Conservation (phyloP, 2,888 invertebrate species). For the Molanna angustata region DNA sequence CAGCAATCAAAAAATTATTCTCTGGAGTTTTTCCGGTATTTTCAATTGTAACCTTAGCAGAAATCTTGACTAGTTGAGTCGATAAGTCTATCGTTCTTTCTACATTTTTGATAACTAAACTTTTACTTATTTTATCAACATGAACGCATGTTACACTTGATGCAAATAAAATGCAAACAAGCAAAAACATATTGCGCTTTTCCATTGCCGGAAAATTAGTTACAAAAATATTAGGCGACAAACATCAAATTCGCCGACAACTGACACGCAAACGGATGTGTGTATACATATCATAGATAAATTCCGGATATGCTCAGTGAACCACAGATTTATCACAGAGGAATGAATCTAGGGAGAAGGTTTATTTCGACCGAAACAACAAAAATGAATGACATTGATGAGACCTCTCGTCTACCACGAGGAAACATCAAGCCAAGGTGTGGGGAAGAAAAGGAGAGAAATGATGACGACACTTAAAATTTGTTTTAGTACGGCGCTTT, state of each 20-base stretch:
- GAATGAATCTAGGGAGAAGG: no score
- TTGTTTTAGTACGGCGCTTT: no score
- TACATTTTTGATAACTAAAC: slow-evolving; percentile 71
- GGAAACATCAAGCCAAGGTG: no score
- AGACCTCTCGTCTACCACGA: no score
- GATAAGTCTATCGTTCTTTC: slow-evolving; percentile 84
- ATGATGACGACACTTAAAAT: no score
- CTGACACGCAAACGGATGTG: slow-evolving; percentile 28
- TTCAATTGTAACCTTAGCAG: slow-evolving; percentile 76
- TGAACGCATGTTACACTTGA: slow-evolving; percentile 18
- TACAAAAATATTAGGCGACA: slow-evolving; percentile 7
- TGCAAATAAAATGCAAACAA: slow-evolving; percentile 14
- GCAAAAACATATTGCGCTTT: slow-evolving; percentile 20
- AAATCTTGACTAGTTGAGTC: slow-evolving; percentile 84
- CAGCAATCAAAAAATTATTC: slow-evolving; percentile 65
- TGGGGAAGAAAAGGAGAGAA: no score
- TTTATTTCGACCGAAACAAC: no score
- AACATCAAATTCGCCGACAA: slow-evolving; percentile 3
- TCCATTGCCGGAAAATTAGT: slow-evolving; percentile 20
- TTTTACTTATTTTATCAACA: slow-evolving; percentile 53
- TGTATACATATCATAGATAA: no score
- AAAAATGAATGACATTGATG: no score
- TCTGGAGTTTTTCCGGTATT: slow-evolving; percentile 74
- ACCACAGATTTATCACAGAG: no score
- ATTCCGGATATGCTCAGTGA: no score